These are phyloP conservation scores for Butorides virescens DNA, from an alignment of 2,113 vertebrate genomes.

Conservation along the genomic window DNA sequence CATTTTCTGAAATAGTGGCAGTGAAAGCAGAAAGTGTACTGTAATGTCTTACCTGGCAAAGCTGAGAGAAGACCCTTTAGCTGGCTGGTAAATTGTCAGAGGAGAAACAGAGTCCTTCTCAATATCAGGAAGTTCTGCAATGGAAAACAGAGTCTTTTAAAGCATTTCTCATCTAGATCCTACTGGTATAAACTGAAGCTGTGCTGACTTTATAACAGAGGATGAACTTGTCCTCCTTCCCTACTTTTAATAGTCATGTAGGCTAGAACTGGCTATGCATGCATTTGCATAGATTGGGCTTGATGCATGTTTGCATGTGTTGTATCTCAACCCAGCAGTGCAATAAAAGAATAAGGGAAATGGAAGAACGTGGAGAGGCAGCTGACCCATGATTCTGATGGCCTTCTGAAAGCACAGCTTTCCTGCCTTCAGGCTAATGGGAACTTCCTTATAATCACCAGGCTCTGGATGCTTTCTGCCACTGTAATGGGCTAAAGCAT, in stretches of 20 bases:
- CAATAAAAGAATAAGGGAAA: neutral
- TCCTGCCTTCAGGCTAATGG: neutral
- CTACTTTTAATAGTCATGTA: accelerated
- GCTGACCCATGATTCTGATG: neutral
- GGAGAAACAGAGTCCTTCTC: neutral
- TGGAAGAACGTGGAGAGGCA: neutral
- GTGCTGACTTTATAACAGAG: neutral
- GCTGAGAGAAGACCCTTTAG: neutral
- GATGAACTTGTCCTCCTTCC: neutral
- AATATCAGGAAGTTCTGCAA: neutral
- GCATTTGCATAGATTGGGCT: neutral
- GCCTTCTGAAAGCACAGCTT: neutral
- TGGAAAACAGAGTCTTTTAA: neutral
- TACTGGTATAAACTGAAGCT: accelerated
- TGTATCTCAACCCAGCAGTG: neutral
- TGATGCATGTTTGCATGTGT: neutral
- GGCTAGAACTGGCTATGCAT: neutral
- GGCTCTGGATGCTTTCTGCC: neutral
- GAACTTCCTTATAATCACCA: neutral
- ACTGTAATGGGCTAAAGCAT: neutral
- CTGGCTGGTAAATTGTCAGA: neutral
- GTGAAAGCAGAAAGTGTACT: neutral
- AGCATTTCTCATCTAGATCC: neutral
- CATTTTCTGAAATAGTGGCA: neutral
- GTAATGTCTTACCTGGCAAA: neutral